A percentile compares a stretch with the other conserved stretches of the same genome.
Evolutionary conservation across 2,113 vertebrate species (phyloP).

Genomic region (Neomonachus schauinslandi): DNA sequence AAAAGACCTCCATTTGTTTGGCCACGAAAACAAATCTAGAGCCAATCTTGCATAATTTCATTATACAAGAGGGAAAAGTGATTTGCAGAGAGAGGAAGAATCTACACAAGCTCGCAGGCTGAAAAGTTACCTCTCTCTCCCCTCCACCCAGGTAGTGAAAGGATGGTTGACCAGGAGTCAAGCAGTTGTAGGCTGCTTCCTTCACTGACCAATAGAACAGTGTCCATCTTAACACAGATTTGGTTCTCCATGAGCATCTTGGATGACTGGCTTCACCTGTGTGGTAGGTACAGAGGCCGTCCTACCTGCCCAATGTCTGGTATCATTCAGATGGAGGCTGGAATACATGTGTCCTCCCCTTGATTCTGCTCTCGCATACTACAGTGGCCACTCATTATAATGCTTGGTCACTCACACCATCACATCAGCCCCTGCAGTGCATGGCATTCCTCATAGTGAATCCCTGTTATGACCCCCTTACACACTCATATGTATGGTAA

Average conservation of each 20-base stretch:
- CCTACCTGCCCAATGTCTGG: not conserved
- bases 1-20: not conserved
- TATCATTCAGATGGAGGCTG: not conserved
- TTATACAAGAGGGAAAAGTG: not conserved
- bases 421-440: accelerated
- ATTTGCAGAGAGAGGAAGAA: not conserved
- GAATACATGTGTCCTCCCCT: accelerated
- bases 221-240: not conserved
- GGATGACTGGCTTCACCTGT: too few species aligned
- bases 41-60: not conserved
- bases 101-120: not conserved
- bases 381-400: accelerated
- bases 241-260: too few species aligned
- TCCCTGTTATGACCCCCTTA: not conserved
- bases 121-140: not conserved
- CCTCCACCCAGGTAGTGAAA: accelerated
- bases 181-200: not conserved
- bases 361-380: not conserved
- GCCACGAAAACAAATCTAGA: not conserved
- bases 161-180: not conserved
- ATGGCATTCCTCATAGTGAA: not conserved
- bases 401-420: not conserved
- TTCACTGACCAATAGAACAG: not conserved
- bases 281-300: not conserved
- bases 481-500: not conserved